Percentiles rank a stretch among this genome's conserved stretches.
Conservation (phyloP, 2,888 invertebrate species). For the Thecocarcelia acutangulata region DNA sequence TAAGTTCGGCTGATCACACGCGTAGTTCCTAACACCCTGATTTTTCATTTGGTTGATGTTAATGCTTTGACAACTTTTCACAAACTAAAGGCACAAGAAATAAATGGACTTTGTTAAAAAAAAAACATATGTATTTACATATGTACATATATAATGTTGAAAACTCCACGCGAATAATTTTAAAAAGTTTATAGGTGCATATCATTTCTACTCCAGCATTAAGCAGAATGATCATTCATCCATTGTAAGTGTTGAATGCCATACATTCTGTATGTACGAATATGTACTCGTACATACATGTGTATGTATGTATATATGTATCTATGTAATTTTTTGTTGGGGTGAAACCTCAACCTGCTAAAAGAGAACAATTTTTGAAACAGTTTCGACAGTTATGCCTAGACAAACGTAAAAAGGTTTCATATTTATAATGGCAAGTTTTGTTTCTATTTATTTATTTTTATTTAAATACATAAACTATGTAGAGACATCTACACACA, state of each 20-base stretch:
- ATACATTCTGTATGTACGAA: neutral
- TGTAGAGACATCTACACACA: no score
- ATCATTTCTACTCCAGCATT: constrained; percentile 2
- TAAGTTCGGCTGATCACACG: neutral
- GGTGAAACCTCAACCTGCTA: no score
- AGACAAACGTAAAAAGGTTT: no score
- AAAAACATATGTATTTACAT: neutral
- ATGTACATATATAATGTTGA: neutral
- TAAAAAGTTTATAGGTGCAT: neutral
- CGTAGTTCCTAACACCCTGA: neutral
- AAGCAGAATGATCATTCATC: constrained; percentile 34
- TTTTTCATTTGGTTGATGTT: constrained; percentile 44
- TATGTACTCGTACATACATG: no score
- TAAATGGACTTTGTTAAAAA: constrained; percentile 38
- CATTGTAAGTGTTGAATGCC: constrained; percentile 23
- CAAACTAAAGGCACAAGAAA: constrained; percentile 33
- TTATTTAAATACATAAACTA: no score
- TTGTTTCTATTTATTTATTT: no score
- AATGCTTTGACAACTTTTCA: constrained; percentile 48
- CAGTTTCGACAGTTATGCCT: no score
- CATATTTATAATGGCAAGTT: no score
- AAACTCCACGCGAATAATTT: constrained; percentile 33
- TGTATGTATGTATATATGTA: neutral
- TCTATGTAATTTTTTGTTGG: no score
- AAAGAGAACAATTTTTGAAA: no score